Conservation (phyloP, 2,888 invertebrate species). For the Chorisops tibialis region DNA sequence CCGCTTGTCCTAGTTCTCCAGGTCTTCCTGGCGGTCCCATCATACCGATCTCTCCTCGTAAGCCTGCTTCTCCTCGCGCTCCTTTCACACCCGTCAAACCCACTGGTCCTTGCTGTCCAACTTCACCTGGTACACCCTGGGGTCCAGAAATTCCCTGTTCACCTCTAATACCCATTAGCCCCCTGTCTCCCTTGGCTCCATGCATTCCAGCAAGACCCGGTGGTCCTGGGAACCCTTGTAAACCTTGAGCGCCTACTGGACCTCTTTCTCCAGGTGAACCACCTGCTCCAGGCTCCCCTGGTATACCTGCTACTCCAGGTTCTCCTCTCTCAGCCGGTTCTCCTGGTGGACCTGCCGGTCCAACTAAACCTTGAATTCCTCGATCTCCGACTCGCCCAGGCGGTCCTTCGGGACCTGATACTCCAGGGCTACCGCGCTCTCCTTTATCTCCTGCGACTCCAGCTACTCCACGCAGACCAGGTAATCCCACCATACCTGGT, state of each 20-base stretch:
- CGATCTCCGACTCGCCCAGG: constrained; percentile 69
- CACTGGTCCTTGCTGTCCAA: constrained; percentile 54
- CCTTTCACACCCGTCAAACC: constrained; percentile 71
- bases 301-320: constrained; percentile 66
- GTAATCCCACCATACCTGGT: constrained; percentile 76
- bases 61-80: constrained; percentile 69
- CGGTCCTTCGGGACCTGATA: constrained; percentile 70
- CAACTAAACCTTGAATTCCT: constrained; percentile 71
- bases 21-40: constrained; percentile 75
- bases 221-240: constrained; percentile 66
- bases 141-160: constrained; percentile 68
- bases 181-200: constrained; percentile 72
- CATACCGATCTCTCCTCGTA: constrained; percentile 70
- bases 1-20: constrained; percentile 69
- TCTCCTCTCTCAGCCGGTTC: constrained; percentile 80
- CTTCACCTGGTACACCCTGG: constrained; percentile 57
- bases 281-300: constrained; percentile 69
- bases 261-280: constrained; percentile 75
- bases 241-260: constrained; percentile 65
- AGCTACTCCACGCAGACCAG: constrained; percentile 65
- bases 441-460: constrained; percentile 64
- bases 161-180: constrained; percentile 67
- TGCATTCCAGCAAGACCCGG: constrained; percentile 67
- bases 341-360: constrained; percentile 73
- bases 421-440: constrained; percentile 62